Evolutionary conservation across 2,113 vertebrate species (phyloP).

Genomic region (Tachuris rubrigastra): DNA sequence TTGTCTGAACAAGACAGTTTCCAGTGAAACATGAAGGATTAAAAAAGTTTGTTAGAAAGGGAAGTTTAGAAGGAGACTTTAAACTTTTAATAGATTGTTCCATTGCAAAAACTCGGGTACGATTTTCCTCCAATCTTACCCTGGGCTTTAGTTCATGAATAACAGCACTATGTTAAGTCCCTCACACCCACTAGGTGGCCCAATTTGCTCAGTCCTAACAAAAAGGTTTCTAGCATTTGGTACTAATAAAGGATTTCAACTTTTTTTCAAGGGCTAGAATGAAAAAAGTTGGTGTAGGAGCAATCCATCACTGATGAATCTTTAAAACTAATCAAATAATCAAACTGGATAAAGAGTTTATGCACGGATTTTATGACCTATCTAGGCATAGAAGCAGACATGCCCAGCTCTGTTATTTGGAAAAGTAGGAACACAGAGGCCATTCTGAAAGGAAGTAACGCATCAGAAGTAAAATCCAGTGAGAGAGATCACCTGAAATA

Average conservation of each 20-base stretch:
- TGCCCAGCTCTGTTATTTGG: neutral
- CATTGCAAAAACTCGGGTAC: neutral
- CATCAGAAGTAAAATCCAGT: neutral
- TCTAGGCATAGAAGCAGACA: neutral
- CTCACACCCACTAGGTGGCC: conserved; percentile 41
- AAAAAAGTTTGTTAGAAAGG: neutral
- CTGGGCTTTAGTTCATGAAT: neutral
- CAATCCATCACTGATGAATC: neutral
- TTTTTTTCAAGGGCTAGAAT: neutral
- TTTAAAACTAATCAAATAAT: neutral
- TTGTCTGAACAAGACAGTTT: neutral
- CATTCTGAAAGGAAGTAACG: neutral
- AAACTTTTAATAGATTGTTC: neutral
- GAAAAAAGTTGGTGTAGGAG: neutral
- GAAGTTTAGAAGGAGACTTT: neutral
- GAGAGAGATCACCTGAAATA: neutral
- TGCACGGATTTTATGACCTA: neutral
- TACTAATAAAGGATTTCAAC: neutral
- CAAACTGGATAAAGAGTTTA: neutral
- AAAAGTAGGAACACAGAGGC: neutral
- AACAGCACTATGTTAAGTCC: neutral
- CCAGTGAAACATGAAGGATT: neutral
- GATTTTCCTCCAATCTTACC: neutral
- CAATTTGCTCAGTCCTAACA: neutral
- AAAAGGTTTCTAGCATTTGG: neutral